phyloP scores from a whole-genome alignment of 2,113 vertebrate genomes.

The Lasiurus borealis region DNA sequence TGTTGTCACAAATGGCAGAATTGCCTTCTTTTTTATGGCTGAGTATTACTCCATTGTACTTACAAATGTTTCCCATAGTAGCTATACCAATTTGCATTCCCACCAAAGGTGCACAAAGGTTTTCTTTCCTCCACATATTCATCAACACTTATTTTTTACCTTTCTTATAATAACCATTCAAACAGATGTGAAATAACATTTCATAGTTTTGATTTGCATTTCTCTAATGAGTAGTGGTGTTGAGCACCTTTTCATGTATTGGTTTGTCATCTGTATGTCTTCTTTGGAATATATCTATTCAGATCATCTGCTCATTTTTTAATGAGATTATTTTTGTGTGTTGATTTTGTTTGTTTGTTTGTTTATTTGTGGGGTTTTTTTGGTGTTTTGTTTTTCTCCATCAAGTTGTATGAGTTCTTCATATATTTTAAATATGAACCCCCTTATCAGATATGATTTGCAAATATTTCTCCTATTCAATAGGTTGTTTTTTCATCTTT shows the following conservation, averaged over 20 bases:
- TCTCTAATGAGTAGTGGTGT: background rate
- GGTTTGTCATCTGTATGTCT: background rate
- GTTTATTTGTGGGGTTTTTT: background rate
- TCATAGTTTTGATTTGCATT: background rate
- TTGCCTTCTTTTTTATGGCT: background rate
- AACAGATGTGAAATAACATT: background rate
- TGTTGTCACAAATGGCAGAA: background rate
- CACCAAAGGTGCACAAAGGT: background rate
- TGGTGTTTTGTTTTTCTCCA: background rate
- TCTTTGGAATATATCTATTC: background rate
- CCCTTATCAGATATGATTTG: background rate
- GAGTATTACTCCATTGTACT: background rate
- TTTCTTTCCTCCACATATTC: background rate
- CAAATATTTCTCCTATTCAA: background rate
- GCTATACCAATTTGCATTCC: background rate
- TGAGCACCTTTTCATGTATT: background rate
- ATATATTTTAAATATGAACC: background rate
- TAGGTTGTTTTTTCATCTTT: background rate
- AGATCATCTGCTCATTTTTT: background rate
- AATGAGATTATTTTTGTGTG: background rate
- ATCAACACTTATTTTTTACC: background rate
- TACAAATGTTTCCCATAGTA: background rate
- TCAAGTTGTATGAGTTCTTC: background rate
- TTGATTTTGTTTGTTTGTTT: background rate
- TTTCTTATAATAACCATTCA: background rate